Evolutionary conservation across 2,888 invertebrate genomes (phyloP).

Genomic region (Ochropleura leucogaster): DNA sequence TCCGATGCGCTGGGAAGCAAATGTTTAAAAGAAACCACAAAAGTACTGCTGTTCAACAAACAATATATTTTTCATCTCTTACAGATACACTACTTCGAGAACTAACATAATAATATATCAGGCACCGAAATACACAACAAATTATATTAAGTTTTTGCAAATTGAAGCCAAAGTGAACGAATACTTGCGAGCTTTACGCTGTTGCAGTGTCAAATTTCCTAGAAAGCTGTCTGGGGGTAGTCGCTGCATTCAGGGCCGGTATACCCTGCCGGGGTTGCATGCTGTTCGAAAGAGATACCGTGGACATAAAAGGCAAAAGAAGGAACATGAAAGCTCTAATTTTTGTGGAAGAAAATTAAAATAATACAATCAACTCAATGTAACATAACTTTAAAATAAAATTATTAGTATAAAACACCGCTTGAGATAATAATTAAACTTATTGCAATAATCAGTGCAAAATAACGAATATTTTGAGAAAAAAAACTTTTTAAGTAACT

Average conservation of each 20-base stretch:
- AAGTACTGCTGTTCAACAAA: constrained; percentile 61
- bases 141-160: constrained; percentile 30
- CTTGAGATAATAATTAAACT: constrained; percentile 19
- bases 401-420: constrained; percentile 3
- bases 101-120: constrained; percentile 50
- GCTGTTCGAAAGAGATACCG: too few species aligned
- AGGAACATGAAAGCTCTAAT: not conserved
- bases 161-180: not conserved
- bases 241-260: too few species aligned
- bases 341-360: not conserved
- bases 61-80: constrained; percentile 60
- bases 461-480: not conserved
- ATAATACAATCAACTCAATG: constrained; percentile 8
- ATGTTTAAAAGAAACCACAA: constrained; percentile 37
- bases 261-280: too few species aligned
- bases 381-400: constrained; percentile 12
- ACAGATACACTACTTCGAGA: constrained; percentile 55
- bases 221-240: too few species aligned
- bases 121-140: constrained; percentile 65
- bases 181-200: too few species aligned
- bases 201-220: too few species aligned
- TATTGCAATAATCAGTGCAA: constrained; percentile 46
- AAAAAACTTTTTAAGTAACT: not conserved
- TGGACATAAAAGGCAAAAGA: too few species aligned
- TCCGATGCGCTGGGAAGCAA: too few species aligned